Evolutionary conservation across 2,888 invertebrate species (phyloP).

Genomic region (Nephrotoma guestfalica): DNA sequence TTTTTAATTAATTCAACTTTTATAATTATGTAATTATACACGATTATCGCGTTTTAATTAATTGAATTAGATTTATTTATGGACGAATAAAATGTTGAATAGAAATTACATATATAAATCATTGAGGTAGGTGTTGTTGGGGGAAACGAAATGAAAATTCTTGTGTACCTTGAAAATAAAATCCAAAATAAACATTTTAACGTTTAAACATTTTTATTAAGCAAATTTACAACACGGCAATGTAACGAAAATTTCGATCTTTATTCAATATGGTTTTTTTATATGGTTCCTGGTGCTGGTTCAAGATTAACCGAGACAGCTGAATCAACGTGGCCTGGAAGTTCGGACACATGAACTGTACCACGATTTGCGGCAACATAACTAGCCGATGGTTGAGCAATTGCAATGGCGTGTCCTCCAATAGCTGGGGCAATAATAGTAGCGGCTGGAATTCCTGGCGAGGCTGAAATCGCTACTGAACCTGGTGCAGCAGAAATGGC

Average conservation of each 20-base stretch:
- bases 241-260: not conserved
- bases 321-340: slow-evolving; percentile 28
- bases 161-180: not conserved
- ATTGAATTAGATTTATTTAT: not conserved
- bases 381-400: slow-evolving; percentile 20
- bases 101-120: not conserved
- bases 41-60: not conserved
- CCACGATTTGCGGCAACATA: slow-evolving; percentile 31
- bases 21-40: not conserved
- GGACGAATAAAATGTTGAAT: not conserved
- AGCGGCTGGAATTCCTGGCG: not conserved
- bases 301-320: slow-evolving; percentile 28
- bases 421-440: not conserved
- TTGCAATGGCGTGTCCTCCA: slow-evolving; percentile 18
- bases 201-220: not conserved
- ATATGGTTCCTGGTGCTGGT: slow-evolving; percentile 28
- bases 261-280: slow-evolving; percentile 8
- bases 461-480: not conserved
- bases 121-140: not conserved
- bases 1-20: not conserved
- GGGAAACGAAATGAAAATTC: not conserved
- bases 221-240: not conserved
- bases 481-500: not conserved
- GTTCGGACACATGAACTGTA: slow-evolving; percentile 28
- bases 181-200: not conserved